Conservation (phyloP, 2,888 invertebrate species). For the Drosophila aldrichi region DNA sequence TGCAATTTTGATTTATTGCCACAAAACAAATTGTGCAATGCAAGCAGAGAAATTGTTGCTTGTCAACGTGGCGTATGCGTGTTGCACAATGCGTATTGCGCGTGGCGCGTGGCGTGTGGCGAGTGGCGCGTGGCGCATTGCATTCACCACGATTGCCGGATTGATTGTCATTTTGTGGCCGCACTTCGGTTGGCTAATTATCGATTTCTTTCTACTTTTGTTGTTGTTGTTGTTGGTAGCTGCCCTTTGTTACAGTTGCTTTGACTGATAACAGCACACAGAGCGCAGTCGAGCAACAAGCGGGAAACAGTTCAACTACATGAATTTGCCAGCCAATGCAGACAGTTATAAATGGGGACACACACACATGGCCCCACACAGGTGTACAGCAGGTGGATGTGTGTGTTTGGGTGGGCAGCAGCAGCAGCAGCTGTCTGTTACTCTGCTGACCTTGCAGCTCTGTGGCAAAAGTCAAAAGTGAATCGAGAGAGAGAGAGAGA, state of each 20-base stretch:
- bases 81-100: conserved; percentile 12
- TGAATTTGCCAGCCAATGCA: conserved; percentile 26
- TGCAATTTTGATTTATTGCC: conserved; percentile 61
- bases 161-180: conserved; percentile 12
- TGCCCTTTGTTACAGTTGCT: conserved; percentile 2
- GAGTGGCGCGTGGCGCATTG: background rate
- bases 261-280: conserved; percentile 14
- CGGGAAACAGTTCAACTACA: conserved; percentile 15
- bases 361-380: background rate
- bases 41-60: conserved; percentile 6
- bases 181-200: conserved; percentile 48
- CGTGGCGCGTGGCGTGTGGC: background rate
- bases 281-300: conserved; percentile 17
- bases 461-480: conserved; percentile 46
- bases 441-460: conserved; percentile 46
- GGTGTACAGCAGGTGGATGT: background rate
- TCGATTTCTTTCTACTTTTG: conserved; percentile 45
- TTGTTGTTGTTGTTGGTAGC: background rate
- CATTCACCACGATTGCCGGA: conserved; percentile 5
- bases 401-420: conserved; percentile 12
- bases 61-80: conserved; percentile 56
- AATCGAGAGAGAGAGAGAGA: conserved; percentile 3
- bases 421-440: conserved; percentile 13
- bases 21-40: conserved; percentile 21
- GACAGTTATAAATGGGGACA: conserved; percentile 50